Percentiles rank a stretch among this genome's conserved stretches.
phyloP scores from a whole-genome alignment of 35 echinoderm and acorn worm species.

The Amphiura filiformis region DNA sequence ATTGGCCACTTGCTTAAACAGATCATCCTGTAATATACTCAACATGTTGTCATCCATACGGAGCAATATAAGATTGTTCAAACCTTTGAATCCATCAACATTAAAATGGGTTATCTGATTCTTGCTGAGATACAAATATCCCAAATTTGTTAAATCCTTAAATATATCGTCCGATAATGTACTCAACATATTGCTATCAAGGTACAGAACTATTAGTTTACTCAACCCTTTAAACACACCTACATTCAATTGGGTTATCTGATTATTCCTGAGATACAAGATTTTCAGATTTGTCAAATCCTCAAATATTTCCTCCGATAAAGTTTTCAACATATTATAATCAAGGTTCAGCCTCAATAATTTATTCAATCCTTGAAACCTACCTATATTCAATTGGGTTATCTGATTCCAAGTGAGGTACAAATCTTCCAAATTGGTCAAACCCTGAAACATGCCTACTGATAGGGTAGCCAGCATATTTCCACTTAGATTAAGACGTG shows the following conservation, averaged over 20 bases:
- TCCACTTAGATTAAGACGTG: neutral
- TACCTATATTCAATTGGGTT: neutral
- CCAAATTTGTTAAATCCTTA: too few species aligned
- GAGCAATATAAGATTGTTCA: neutral
- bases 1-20: neutral
- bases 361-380: conserved; percentile 1
- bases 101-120: too few species aligned
- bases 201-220: neutral
- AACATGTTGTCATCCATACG: neutral
- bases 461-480: neutral
- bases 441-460: too few species aligned
- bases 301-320: too few species aligned
- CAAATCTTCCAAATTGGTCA: too few species aligned
- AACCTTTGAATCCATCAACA: too few species aligned
- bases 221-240: neutral
- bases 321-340: neutral
- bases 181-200: neutral
- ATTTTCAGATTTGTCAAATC: neutral
- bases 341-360: conserved; percentile 5
- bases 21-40: neutral
- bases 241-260: neutral
- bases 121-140: too few species aligned
- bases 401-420: too few species aligned
- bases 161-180: too few species aligned
- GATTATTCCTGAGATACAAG: neutral